Evolutionary conservation across 2,113 vertebrate species (phyloP), one percentile per base, ranked within the genome.

Genomic region (Halcyon malimbica): DNA sequence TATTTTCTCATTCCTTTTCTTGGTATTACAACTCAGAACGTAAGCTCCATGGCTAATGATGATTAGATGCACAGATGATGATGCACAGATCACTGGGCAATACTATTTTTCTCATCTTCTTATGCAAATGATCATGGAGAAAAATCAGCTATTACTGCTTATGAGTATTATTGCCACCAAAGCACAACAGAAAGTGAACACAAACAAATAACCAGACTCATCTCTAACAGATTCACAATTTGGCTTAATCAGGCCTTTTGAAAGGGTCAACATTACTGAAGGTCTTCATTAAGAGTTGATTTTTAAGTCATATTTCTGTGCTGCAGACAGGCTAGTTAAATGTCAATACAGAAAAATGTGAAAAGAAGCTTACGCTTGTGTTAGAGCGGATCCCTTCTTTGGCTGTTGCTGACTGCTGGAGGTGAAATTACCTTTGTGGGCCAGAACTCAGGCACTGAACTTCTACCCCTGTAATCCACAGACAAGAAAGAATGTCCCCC

Each of bases 81-180:
- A 73, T 44, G 73, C 70, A 94, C 91, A 95, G 77, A 93, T 84
- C 86, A 87, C 70, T 87, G 83, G 83, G 81, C 89, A 96, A 82
- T 51, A 78, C 20, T 76, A 65, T 82, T 91, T 93, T 91, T 89
- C 86, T 91, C 74, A 73, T 92, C 74, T 92, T 93, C 79, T 85
- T 79, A 95, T 59, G 77, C 67, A 93, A 95, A 96, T 74, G 41
- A 94, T 74, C 70, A 59, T 20, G 35, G 62, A 95, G 84, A 85
- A 93, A 94, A 95, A 88, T 59, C 91, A 89, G 48, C 77, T 82
- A 64, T 87, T 87, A 84, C 41, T 93, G 79, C 62, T 90, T 81
- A 78, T 67, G 88, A 96, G 80, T 59, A 42, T 78, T 74, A 88
- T 41, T 79, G 59, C 62, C 83, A 81, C 23, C 73, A 33, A 89